These are phyloP conservation scores for Calosoma granatense DNA, from an alignment of 1,140 invertebrate species.

Conservation along the genomic window DNA sequence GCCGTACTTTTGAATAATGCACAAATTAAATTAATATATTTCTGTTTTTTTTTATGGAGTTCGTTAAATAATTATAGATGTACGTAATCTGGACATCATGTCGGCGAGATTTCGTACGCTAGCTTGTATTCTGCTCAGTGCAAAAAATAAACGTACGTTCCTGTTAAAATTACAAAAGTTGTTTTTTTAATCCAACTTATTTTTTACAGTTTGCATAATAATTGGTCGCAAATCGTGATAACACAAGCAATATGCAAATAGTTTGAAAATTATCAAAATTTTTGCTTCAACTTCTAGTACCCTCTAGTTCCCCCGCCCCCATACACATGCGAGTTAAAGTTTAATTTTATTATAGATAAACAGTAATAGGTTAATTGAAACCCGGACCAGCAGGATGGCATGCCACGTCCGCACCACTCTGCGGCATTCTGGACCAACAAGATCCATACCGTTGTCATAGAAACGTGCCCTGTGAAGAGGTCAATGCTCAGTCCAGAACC, in stretches of 20 bases:
- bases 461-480: slow-evolving; percentile 21
- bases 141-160: slow-evolving; percentile 35
- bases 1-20: not conserved
- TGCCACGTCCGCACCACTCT: not conserved
- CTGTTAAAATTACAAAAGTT: slow-evolving; percentile 30
- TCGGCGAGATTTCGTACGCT: slow-evolving; percentile 34
- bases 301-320: too few relatives aligned
- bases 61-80: slow-evolving; percentile 31
- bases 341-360: too few relatives aligned
- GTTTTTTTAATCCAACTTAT: slow-evolving; percentile 13
- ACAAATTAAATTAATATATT: slow-evolving; percentile 29
- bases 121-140: slow-evolving; percentile 35
- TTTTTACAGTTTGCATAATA: not conserved
- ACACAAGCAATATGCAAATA: too few relatives aligned
- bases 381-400: slow-evolving; percentile 14
- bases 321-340: too few relatives aligned
- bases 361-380: slow-evolving; percentile 21
- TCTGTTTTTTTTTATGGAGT: slow-evolving; percentile 25
- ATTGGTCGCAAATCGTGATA: too few relatives aligned
- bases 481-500: slow-evolving; percentile 18
- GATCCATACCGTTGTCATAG: slow-evolving; percentile 20
- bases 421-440: slow-evolving; percentile 1
- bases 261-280: too few relatives aligned
- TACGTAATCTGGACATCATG: slow-evolving; percentile 29
- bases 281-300: too few relatives aligned